A percentile compares a stretch with the other conserved stretches of the same genome.
phyloP scores from a whole-genome alignment of 2,113 vertebrate species.

The Sciurus niger region DNA sequence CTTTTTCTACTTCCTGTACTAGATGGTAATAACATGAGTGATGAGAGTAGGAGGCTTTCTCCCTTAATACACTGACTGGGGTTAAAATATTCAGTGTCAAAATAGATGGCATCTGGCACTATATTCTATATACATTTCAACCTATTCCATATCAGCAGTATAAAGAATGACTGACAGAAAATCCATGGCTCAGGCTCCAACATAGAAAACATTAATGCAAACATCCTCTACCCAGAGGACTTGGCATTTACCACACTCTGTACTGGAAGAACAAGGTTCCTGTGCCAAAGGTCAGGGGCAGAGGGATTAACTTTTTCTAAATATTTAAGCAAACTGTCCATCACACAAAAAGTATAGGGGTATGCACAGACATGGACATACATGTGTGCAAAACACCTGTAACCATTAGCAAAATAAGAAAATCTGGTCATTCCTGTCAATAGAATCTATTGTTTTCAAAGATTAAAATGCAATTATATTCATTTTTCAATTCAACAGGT shows the following conservation, averaged over 20 bases:
- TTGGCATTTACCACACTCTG: slow-evolving; percentile 79
- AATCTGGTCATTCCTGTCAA: background rate
- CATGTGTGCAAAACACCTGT: background rate
- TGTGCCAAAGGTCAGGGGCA: slow-evolving; percentile 67
- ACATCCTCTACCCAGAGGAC: slow-evolving; percentile 74
- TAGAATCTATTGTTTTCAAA: slow-evolving; percentile 50
- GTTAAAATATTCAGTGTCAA: slow-evolving; percentile 77
- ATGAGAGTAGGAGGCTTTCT: background rate
- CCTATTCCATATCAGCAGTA: slow-evolving; percentile 51
- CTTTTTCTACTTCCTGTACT: slow-evolving; percentile 51
- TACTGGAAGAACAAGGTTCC: slow-evolving; percentile 72
- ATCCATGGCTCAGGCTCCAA: slow-evolving; percentile 79
- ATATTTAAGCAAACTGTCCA: slow-evolving; percentile 67
- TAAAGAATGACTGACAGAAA: slow-evolving; percentile 85
- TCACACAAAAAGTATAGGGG: slow-evolving; percentile 22
- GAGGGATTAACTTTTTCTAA: slow-evolving; percentile 68
- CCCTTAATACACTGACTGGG: background rate
- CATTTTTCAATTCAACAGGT: slow-evolving; percentile 44
- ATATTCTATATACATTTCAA: slow-evolving; percentile 72
- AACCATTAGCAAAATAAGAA: slow-evolving; percentile 60
- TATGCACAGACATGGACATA: background rate
- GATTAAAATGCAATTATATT: slow-evolving; percentile 36
- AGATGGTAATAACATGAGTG: slow-evolving; percentile 17
- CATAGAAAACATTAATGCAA: slow-evolving; percentile 79
- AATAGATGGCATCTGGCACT: slow-evolving; percentile 52